These are phyloP conservation scores for Alouatta palliata DNA, from an alignment of 2,113 vertebrate species.

Conservation along the genomic window DNA sequence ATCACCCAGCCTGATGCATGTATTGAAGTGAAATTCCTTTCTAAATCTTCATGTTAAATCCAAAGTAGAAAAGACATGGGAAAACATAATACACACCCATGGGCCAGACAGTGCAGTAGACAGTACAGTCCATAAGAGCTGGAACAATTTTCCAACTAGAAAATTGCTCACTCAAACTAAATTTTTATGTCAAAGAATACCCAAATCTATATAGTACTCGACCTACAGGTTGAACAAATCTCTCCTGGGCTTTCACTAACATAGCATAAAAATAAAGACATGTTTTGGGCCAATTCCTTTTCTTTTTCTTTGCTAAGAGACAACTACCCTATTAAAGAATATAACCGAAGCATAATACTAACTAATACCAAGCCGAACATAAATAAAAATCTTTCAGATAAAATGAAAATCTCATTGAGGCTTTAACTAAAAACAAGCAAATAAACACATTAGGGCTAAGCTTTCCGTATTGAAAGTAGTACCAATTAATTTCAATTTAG, in stretches of 20 bases:
- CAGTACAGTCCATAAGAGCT: not conserved
- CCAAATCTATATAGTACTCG: not conserved
- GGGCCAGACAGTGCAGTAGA: not conserved
- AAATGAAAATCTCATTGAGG: not conserved
- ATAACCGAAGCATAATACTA: not conserved
- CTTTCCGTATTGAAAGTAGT: not conserved
- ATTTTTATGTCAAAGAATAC: not conserved
- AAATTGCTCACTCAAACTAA: not conserved
- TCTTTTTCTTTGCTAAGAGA: slow-evolving; percentile 5
- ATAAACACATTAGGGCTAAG: not conserved
- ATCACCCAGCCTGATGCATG: not conserved
- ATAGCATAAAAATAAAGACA: not conserved
- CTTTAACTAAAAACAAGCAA: not conserved
- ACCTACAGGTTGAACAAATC: not conserved
- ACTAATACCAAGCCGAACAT: not conserved
- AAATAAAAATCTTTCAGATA: not conserved
- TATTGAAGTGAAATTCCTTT: slow-evolving; percentile 7
- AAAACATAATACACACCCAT: not conserved
- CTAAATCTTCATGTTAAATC: not conserved
- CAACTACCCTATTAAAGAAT: not conserved
- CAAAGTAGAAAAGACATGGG: not conserved
- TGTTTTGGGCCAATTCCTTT: not conserved
- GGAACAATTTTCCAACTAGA: not conserved
- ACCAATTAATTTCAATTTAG: not conserved
- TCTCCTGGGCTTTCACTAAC: not conserved